These are phyloP conservation scores for Meles meles DNA, from an alignment of 2,113 vertebrate genomes.

Conservation along the genomic window DNA sequence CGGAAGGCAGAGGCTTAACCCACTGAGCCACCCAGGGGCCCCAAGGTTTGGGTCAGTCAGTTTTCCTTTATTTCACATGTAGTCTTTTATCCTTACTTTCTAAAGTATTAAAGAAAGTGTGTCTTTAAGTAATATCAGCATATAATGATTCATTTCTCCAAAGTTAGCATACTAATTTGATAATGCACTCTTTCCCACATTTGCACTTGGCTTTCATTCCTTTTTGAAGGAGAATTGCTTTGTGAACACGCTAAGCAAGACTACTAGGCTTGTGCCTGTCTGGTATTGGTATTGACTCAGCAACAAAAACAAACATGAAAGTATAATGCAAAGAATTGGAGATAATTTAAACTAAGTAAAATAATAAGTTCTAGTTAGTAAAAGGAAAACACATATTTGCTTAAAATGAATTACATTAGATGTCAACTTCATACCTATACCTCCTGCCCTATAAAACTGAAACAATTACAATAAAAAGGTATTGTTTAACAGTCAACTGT, in stretches of 20 bases:
- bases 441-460: not conserved
- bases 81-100: not conserved
- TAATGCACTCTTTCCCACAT: not conserved
- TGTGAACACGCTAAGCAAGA: not conserved
- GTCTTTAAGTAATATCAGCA: not conserved
- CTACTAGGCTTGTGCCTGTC: not conserved
- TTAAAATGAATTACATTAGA: not conserved
- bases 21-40: too few species aligned
- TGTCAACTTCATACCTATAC: not conserved
- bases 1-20: too few species aligned
- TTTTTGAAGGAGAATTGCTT: not conserved
- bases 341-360: not conserved
- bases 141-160: conserved; percentile 1
- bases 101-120: not conserved
- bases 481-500: not conserved
- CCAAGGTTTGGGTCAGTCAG: not conserved
- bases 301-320: not conserved
- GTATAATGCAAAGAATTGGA: not conserved
- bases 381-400: not conserved
- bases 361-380: not conserved
- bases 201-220: not conserved
- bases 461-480: not conserved
- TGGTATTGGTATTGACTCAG: not conserved
- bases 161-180: not conserved
- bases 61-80: not conserved